Percentiles rank a stretch among this genome's conserved stretches.
phyloP scores from a whole-genome alignment of 2,113 vertebrate species.

The Cryptomyrus ogoouensis region DNA sequence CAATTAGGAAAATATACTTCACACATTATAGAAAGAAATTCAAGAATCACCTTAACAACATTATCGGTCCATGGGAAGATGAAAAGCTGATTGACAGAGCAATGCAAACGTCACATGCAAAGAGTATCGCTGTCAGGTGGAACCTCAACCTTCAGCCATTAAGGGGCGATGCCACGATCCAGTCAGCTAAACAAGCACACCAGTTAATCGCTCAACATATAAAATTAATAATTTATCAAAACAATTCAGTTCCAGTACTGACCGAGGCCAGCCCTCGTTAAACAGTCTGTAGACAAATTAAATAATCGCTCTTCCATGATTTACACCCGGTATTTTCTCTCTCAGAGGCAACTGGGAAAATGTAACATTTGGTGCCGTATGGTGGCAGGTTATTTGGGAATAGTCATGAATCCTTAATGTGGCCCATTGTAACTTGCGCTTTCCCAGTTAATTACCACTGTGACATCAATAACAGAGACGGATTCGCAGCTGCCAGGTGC shows the following conservation, averaged over 20 bases:
- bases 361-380: slow-evolving; percentile 68
- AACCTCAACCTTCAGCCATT: background rate
- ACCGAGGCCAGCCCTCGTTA: background rate
- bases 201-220: background rate
- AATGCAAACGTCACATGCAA: background rate
- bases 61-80: background rate
- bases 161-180: background rate
- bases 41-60: background rate
- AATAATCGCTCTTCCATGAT: slow-evolving; percentile 22
- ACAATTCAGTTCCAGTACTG: background rate
- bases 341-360: slow-evolving; percentile 62
- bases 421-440: slow-evolving; percentile 57
- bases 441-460: slow-evolving; percentile 65
- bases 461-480: slow-evolving; percentile 56
- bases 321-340: slow-evolving; percentile 36
- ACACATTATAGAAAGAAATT: background rate
- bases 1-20: background rate
- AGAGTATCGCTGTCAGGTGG: background rate
- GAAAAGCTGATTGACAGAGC: background rate
- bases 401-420: slow-evolving; percentile 48
- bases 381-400: slow-evolving; percentile 65
- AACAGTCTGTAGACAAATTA: background rate
- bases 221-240: background rate
- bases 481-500: slow-evolving; percentile 46
- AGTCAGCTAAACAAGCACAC: background rate